Evolutionary conservation across 2,888 invertebrate genomes (phyloP).

Genomic region (Clunio marinus): DNA sequence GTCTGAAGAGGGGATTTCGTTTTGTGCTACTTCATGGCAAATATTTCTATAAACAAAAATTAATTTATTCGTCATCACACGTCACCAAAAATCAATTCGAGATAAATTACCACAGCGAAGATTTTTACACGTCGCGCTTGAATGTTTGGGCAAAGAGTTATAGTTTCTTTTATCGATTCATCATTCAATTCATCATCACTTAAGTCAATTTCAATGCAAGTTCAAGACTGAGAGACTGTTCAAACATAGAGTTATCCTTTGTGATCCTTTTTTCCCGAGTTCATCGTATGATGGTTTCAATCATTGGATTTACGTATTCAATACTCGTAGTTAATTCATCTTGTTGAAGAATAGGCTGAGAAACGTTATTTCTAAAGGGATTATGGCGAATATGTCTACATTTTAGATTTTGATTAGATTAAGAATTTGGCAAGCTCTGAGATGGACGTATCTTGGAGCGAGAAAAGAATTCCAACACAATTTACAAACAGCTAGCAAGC

Average conservation of each 20-base stretch:
- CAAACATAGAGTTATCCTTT: neutral
- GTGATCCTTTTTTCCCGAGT: neutral
- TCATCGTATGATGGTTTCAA: neutral
- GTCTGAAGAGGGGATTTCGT: neutral
- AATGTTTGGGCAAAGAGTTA: neutral
- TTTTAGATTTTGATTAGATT: neutral
- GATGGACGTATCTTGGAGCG: neutral
- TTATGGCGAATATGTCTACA: neutral
- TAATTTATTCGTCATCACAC: neutral
- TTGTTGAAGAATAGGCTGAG: neutral
- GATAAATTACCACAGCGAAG: neutral
- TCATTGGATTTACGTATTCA: neutral
- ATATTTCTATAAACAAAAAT: neutral
- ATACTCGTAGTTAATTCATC: slow-evolving; percentile 1
- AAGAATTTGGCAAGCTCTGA: neutral
- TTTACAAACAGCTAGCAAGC: neutral
- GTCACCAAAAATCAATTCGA: neutral
- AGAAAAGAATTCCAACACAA: slow-evolving; percentile 1
- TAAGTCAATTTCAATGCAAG: neutral
- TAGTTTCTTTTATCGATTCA: neutral
- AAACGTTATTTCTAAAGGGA: neutral
- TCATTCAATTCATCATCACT: neutral
- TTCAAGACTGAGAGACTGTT: neutral
- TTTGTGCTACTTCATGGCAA: neutral
- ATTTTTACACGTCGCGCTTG: neutral